phyloP scores from a whole-genome alignment of 2,888 invertebrate genomes.

The Nesidiocoris tenuis region DNA sequence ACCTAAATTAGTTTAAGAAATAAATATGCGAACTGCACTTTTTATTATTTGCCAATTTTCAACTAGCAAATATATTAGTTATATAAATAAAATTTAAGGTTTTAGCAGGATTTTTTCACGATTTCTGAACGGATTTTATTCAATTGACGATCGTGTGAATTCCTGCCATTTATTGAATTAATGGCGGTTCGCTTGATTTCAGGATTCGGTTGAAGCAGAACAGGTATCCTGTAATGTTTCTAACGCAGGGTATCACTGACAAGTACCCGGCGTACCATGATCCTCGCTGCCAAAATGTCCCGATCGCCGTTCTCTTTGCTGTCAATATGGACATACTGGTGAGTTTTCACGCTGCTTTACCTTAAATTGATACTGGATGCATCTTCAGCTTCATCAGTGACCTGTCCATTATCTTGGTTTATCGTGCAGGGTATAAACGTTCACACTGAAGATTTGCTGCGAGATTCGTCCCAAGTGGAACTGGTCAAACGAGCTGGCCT shows the following conservation, averaged over 20 bases:
- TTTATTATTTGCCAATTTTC: no score
- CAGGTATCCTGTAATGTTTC: slow-evolving; percentile 92
- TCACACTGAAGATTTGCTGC: slow-evolving; percentile 86
- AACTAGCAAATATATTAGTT: no score
- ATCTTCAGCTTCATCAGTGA: no score
- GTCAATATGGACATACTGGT: slow-evolving; percentile 75
- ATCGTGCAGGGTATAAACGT: slow-evolving; percentile 73
- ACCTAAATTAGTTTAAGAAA: no score
- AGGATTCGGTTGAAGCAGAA: slow-evolving; percentile 90
- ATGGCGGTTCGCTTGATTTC: no score
- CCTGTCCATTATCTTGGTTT: background rate
- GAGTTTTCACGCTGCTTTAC: slow-evolving; percentile 49
- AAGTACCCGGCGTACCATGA: slow-evolving; percentile 81
- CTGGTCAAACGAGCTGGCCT: slow-evolving; percentile 76
- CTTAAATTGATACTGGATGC: no score
- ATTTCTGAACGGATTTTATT: no score
- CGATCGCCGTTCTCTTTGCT: slow-evolving; percentile 80
- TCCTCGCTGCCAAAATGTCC: slow-evolving; percentile 76
- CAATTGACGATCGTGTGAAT: no score
- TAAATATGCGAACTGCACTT: no score
- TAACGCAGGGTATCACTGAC: slow-evolving; percentile 75
- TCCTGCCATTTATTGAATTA: no score
- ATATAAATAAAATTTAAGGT: no score
- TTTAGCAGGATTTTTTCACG: no score
- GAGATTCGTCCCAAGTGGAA: slow-evolving; percentile 78